These are phyloP conservation scores for Elachura formosa DNA, from an alignment of 2,113 vertebrate genomes.

Conservation along the genomic window DNA sequence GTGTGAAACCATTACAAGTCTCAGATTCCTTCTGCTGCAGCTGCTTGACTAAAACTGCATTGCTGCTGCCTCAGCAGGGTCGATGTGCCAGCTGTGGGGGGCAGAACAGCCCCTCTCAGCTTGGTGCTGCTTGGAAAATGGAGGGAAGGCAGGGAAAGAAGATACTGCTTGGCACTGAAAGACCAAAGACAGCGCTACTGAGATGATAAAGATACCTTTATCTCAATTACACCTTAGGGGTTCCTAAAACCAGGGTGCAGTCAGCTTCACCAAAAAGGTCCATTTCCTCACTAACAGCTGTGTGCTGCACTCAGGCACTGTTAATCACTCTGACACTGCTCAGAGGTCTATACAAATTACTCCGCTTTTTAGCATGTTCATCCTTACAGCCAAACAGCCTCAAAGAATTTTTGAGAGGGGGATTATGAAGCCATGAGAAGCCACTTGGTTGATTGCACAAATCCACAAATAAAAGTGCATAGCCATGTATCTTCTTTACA, in stretches of 20 bases:
- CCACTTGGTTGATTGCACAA: not conserved
- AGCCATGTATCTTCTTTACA: not conserved
- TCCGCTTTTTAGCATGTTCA: not conserved
- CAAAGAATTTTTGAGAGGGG: not conserved
- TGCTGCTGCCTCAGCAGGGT: not conserved
- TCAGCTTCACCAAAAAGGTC: not conserved
- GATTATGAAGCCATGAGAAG: not conserved
- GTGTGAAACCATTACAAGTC: not conserved
- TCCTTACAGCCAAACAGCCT: not conserved
- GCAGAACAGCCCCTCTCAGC: not conserved
- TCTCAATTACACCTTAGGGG: not conserved
- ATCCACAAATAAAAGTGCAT: not conserved
- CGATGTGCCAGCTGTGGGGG: not conserved
- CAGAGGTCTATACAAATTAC: not conserved
- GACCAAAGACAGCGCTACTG: not conserved
- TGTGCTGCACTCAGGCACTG: not conserved
- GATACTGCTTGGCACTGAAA: not conserved
- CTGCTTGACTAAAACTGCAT: not conserved
- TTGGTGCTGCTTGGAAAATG: not conserved
- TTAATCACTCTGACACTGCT: not conserved
- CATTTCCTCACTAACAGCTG: not conserved
- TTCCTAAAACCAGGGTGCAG: not conserved
- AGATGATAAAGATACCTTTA: not conserved
- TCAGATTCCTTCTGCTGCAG: not conserved
- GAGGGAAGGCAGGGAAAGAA: not conserved